These are phyloP conservation scores for Arizona elegans DNA, from an alignment of 2,113 vertebrate species.

Conservation along the genomic window DNA sequence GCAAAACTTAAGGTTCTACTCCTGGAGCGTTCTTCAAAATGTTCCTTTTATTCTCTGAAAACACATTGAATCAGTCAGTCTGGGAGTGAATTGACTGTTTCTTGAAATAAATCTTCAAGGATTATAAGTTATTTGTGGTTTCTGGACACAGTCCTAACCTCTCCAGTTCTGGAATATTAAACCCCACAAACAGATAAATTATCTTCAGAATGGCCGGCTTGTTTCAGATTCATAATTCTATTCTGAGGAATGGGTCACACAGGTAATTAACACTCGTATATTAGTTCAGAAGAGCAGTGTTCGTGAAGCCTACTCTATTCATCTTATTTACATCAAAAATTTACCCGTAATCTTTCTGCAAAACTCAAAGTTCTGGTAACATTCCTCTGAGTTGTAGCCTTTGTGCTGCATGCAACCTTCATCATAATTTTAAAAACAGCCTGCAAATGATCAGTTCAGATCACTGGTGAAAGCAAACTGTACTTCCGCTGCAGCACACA, in stretches of 20 bases:
- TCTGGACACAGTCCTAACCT: background rate
- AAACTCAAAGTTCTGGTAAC: slow-evolving; percentile 11
- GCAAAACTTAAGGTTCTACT: background rate
- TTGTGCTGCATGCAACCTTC: background rate
- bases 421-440: background rate
- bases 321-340: background rate
- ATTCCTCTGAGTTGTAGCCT: background rate
- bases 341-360: background rate
- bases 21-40: background rate
- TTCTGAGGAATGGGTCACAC: background rate
- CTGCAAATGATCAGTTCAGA: background rate
- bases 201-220: background rate
- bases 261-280: background rate
- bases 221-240: background rate
- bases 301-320: background rate
- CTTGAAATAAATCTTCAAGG: background rate
- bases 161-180: background rate
- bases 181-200: background rate
- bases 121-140: background rate
- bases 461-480: background rate
- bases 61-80: background rate
- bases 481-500: background rate
- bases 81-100: background rate
- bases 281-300: background rate
- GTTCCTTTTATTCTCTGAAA: background rate